A percentile compares a stretch with the other conserved stretches of the same genome.
Conservation (phyloP, 2,797 vertebrate genomes). For the Syngnathus rostellatus region DNA sequence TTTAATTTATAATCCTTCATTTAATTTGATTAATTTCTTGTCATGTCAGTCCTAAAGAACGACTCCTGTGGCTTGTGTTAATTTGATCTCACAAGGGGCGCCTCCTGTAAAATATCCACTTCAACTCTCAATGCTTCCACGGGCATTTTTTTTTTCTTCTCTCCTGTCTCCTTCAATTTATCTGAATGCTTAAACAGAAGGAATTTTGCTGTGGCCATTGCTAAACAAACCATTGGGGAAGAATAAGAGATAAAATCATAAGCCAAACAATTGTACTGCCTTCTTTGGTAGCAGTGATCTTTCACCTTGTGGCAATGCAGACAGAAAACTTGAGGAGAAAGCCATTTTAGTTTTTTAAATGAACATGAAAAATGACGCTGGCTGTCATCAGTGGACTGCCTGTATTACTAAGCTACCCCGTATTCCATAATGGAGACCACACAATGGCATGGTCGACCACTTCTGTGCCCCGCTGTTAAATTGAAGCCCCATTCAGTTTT, state of each 20-base stretch:
- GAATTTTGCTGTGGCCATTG: conserved; percentile 12
- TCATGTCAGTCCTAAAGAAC: conserved; percentile 23
- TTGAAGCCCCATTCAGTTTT: conserved; percentile 61
- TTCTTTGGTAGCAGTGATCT: conserved; percentile 32
- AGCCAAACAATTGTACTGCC: conserved; percentile 35
- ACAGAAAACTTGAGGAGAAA: conserved; percentile 34
- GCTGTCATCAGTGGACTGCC: conserved; percentile 18
- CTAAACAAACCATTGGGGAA: conserved; percentile 21
- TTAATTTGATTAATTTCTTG: conserved; percentile 43
- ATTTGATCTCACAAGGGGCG: conserved; percentile 37
- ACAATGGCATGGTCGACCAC: conserved; percentile 48
- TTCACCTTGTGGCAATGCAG: conserved; percentile 21
- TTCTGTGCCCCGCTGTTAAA: conserved; percentile 55
- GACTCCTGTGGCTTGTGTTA: conserved; percentile 33
- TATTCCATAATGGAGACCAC: conserved; percentile 58
- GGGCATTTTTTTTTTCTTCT: conserved; percentile 18
- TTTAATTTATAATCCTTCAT: conserved; percentile 39
- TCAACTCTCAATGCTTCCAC: conserved; percentile 34
- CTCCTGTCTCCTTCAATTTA: conserved; percentile 35
- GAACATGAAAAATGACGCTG: conserved; percentile 41
- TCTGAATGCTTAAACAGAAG: conserved; percentile 39
- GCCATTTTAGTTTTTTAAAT: conserved; percentile 46
- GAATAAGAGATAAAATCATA: conserved; percentile 27
- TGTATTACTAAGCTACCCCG: conserved; percentile 42
- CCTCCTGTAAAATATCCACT: conserved; percentile 32